phyloP scores from a whole-genome alignment of 2,888 invertebrate genomes.

The Scelioninae gen. 1 region DNA sequence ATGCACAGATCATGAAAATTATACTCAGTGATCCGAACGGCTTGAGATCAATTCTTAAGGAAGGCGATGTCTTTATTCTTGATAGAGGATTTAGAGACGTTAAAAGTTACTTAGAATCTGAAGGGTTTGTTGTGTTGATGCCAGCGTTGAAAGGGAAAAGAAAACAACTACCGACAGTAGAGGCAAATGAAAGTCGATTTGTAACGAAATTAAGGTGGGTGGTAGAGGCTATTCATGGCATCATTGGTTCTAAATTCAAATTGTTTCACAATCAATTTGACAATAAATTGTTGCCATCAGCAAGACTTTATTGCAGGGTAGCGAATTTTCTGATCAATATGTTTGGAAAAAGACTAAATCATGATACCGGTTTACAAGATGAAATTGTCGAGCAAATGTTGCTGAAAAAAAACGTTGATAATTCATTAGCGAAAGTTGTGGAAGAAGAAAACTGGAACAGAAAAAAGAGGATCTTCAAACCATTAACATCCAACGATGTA shows the following conservation, averaged over 20 bases:
- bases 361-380: constrained; percentile 9
- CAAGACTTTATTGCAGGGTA: constrained; percentile 33
- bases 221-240: constrained; percentile 47
- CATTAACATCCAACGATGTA: constrained; percentile 20
- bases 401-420: neutral
- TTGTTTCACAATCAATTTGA: constrained; percentile 51
- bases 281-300: constrained; percentile 40
- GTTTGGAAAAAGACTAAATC: constrained; percentile 59
- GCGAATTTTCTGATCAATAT: constrained; percentile 56
- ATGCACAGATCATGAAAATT: constrained; percentile 37
- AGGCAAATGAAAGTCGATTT: constrained; percentile 69
- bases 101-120: constrained; percentile 6
- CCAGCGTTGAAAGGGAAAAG: constrained; percentile 73
- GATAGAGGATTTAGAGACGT: constrained; percentile 35
- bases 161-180: constrained; percentile 68
- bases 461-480: constrained; percentile 34
- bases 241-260: constrained; percentile 35
- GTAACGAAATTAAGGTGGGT: constrained; percentile 70
- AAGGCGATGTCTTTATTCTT: constrained; percentile 42
- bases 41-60: constrained; percentile 30
- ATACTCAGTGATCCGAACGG: constrained; percentile 36
- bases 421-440: constrained; percentile 37
- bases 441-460: constrained; percentile 18
- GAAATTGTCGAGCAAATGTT: constrained; percentile 1
- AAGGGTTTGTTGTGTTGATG: constrained; percentile 71